Base-by-base conservation (phyloP, 2,113 vertebrate genomes). In the Rhodinocichla rosea region DNA sequence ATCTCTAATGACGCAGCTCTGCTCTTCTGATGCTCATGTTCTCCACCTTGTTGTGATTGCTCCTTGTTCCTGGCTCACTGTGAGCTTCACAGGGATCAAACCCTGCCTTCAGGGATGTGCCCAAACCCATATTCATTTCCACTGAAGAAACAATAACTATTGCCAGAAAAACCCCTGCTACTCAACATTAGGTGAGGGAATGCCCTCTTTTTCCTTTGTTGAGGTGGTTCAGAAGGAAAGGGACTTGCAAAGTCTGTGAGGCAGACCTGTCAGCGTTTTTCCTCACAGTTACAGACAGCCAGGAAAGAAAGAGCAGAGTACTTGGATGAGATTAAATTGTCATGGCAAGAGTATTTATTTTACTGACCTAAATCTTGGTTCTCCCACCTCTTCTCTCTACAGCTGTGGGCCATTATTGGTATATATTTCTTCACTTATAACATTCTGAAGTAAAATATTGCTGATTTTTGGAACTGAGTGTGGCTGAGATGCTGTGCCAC, bases 331-430 rank as follows among this genome's bases (percentile, higher is more conserved):
- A 83, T 88, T 91, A 86, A 35, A 83, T 19, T 85, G 70, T 73
- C 78, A 87, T 59, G 35, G 84, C 44, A 87, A 89, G 50, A 27
- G 39, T 87, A 74, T 90, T 92, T 94, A 59, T 94, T 92, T 91
- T 76, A 95, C 44, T 60, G 49, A 87, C 39, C n/a, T 92, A 86
- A 77, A 90, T 65, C 63, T 76, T n/a, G 14, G 22, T 85, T 89
- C 32, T 83, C 40, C 42, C 45, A 89, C 30, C 30, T 80, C 42
- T 67, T 92, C 32, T 68, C 19, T 88, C 28, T 55, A 39, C 67
- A 90, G 37, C 47, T 88, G 74, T 59, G 39, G 47, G 23, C 26
- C 39, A 40, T 89, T 95, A 50, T 45, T 85, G 53, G 42, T 55
- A 50, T 50, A 22, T 84, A 15, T 79, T 79, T 84, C 44, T 83